Base-by-base conservation (phyloP, 2,113 vertebrate species). In the Cottus gobio region DNA sequence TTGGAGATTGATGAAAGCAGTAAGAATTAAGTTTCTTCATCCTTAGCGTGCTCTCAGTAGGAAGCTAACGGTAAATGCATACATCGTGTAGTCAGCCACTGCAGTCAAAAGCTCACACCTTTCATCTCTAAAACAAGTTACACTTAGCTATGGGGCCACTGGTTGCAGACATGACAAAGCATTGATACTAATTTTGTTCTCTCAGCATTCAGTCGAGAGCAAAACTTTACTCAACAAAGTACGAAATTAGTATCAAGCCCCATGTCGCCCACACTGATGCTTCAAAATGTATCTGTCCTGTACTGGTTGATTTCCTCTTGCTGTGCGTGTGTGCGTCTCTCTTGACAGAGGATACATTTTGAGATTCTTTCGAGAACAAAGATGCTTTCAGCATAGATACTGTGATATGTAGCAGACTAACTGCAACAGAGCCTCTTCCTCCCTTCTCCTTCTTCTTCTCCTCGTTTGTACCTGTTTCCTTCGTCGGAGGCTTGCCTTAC, bases 201-300 rank as follows among this genome's bases (percentile, higher is more conserved):
- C 91, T 96, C 93, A 89, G 89, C 93, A 89, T 95, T 82, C 87
- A 71, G 79, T 89, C 52, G 94, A 93, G 93, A 95, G 91, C 77
- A 77, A 82, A 90, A 91, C 93, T 93, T 94, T 93, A 90, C 92
- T 70, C 44, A 48, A 85, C 88, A 93, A 95, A 88, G 93, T 92
- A 91, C 95, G 92, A 96, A 98, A 97, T 97, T 96, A 96, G 96
- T 96, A 95, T 93, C 89, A 92, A 95, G 90, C 91, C 87, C 94
- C 96, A 95, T 97, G 97, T 96, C 93, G 94, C 93, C 93, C 83
- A 90, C 94, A 95, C 87, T 93, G 96, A 98, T 98, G 97, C 96
- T 98, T 96, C 96, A 97, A 97, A 98, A 98, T 98, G 97, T 98
- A 97, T 97, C 94, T 90, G 89, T 91, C 88, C 90, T 91, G 89